A percentile compares a stretch with the other conserved stretches of the same genome.
Conservation (phyloP, 2,888 invertebrate genomes). For the Lamproptera curius region DNA sequence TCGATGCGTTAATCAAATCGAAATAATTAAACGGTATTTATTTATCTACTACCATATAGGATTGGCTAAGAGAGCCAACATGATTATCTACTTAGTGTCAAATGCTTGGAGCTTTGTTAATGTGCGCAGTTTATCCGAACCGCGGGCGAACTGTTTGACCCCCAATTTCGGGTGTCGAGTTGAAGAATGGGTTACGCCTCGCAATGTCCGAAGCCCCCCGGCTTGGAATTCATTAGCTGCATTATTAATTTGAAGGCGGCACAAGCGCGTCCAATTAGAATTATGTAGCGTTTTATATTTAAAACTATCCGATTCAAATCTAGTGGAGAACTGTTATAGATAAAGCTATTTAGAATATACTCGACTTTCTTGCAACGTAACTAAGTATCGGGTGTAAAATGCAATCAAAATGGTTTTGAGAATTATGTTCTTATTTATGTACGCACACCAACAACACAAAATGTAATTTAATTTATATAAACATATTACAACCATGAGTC, state of each 20-base stretch:
- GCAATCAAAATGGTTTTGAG: too few species aligned
- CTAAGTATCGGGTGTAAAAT: too few species aligned
- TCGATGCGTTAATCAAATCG: not conserved
- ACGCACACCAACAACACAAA: too few species aligned
- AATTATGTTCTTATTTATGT: too few species aligned
- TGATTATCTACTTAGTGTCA: slow-evolving; percentile 6
- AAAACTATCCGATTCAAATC: too few species aligned
- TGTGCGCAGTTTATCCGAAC: slow-evolving; percentile 13
- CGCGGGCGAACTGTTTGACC: slow-evolving; percentile 24
- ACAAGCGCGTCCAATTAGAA: slow-evolving; percentile 39
- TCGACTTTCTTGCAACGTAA: too few species aligned
- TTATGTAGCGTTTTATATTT: slow-evolving; percentile 13
- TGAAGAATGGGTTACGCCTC: slow-evolving; percentile 69
- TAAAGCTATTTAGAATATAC: not conserved
- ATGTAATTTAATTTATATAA: too few species aligned
- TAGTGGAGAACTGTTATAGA: too few species aligned
- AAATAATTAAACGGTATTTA: slow-evolving; percentile 2
- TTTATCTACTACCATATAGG: slow-evolving; percentile 1
- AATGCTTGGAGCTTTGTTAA: slow-evolving; percentile 9
- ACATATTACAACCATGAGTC: too few species aligned
- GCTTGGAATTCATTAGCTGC: slow-evolving; percentile 57
- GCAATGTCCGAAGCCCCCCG: slow-evolving; percentile 33
- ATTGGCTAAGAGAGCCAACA: not conserved
- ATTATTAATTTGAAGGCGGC: slow-evolving; percentile 65
- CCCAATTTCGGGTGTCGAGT: slow-evolving; percentile 50